Base-by-base conservation (phyloP, 1,140 invertebrate species). In the Dinothrombium tinctorium region DNA sequence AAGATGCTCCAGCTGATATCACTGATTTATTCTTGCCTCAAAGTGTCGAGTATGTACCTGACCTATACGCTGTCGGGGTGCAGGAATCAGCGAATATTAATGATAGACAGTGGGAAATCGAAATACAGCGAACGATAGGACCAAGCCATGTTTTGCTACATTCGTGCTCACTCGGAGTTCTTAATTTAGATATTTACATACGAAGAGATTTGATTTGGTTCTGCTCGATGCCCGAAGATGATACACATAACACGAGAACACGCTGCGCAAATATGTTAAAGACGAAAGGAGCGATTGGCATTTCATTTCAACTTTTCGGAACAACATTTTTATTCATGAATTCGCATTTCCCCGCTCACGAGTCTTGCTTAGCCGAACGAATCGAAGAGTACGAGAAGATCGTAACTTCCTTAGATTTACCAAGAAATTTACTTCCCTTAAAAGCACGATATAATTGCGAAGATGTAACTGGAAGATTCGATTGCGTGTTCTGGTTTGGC, bases 311-410 rank as follows among this genome's bases (percentile, higher is more conserved):
- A 47, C 58, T 94, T n/a, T 94, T 94, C 59, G 86, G 86, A 2
- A 86, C 82, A 1, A 82, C 81, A 17, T 82, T 89, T 57, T 62
- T 92, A 5, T 92, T 94, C 55, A 73, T 92, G 0, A 89, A 82
- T 9, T 81, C 78, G 17, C 86, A 94, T 66, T 67, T 92, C 47
- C 8, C 47, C 58, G 60, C 61, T 41, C 41, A 43, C 22, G 21
- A 20, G n/a, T 28, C 26, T 9, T 33, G 29, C 19, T 37, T 20
- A 9, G 33, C 22, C 23, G 20, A 36, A 23, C 63, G 84, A 36
- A 66, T 87, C 0, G 71, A 73, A 11, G 82, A 90, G 58, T 79
- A 87, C 25, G 76, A 76, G 50, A 74, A 74, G 54, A 86, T 89
- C 35, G 72, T 75, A 28, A 63, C 73, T 50, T 72, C 75, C n/a